Evolutionary conservation across 64 coral and sea anemone genomes (phyloP), one percentile per base, ranked within the genome.

Genomic region (Montipora cactus): DNA sequence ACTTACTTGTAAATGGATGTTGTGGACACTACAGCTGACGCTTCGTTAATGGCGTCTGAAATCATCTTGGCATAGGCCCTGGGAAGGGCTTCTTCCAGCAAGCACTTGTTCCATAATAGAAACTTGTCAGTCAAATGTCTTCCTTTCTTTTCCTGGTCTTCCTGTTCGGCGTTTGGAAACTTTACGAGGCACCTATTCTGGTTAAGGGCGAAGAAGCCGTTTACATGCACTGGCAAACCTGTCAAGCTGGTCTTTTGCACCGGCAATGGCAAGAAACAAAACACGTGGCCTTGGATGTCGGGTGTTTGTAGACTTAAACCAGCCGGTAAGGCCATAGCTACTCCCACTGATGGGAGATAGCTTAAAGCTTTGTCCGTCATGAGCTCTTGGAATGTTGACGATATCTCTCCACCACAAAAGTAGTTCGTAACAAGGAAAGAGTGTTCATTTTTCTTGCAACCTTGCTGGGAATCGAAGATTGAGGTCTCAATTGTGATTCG

Each of bases 181-280:
- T 97, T 97, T 10, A 97, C 84, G 71, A 91, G 84, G 22, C 95
- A 92, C 82, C 97, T 92, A 71, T 98, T 98, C 77, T 98, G 94
- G 49, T 88, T 98, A 18, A 98, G 28, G 11, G 94, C 91, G 64
- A 98, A 98, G 67, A 96, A 98, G 15, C 97, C 95, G 71, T 98
- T 98, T 14, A 98, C 97, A 76, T 98, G 97, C 12, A 98, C 91
- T 4, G 97, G 97, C 16, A 98, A 89, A 50, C 97, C 97, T 8
- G 97, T 98, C 59, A 94, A 74, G 80, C 94, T 95, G 19, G 93
- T 95, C 19, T 77, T 83, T 15, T 99, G 94, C 21, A 95, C 79
- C 4, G 97, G 97, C 16, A 99, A 85, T 19, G 97, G 97, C 51
- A 99, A 71, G 73, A 87, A 94, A 50, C 97, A 99, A 75, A 99